phyloP scores from a whole-genome alignment of 2,797 vertebrate species.

The Vireo griseus region DNA sequence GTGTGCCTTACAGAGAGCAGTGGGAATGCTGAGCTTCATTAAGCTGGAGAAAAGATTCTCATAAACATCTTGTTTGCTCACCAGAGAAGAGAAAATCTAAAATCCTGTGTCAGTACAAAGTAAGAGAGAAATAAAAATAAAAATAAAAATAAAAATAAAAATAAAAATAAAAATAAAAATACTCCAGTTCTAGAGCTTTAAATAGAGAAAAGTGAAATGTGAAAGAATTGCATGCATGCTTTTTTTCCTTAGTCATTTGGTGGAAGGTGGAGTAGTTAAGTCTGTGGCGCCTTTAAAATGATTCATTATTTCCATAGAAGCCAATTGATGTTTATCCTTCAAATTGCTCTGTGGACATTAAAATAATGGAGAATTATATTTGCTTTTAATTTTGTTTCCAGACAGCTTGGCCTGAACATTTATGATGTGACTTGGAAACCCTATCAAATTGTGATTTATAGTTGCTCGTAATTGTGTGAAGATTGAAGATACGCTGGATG shows the following conservation, averaged over 20 bases:
- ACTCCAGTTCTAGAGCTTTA: neutral
- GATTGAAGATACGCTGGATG: constrained; percentile 25
- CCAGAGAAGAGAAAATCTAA: neutral
- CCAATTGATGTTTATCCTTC: constrained; percentile 57
- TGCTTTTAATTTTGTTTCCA: constrained; percentile 72
- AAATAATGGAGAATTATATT: constrained; percentile 64
- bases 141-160: neutral
- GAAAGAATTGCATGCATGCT: neutral
- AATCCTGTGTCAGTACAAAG: neutral
- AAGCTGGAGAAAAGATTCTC: neutral
- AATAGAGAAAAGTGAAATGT: neutral
- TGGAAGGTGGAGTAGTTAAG: constrained; percentile 43
- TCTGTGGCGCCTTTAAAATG: constrained; percentile 54
- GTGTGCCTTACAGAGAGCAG: neutral
- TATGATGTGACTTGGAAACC: constrained; percentile 68
- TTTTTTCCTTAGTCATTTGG: constrained; percentile 37
- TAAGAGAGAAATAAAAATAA: neutral
- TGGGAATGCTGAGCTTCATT: neutral
- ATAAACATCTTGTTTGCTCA: neutral
- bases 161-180: neutral
- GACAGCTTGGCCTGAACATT: constrained; percentile 57
- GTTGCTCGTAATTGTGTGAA: constrained; percentile 41
- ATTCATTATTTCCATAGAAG: constrained; percentile 64
- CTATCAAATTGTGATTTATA: constrained; percentile 55
- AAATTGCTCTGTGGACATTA: constrained; percentile 42